Base-by-base conservation (phyloP, 2,888 invertebrate species). In the Cecidostiba fungosa region DNA sequence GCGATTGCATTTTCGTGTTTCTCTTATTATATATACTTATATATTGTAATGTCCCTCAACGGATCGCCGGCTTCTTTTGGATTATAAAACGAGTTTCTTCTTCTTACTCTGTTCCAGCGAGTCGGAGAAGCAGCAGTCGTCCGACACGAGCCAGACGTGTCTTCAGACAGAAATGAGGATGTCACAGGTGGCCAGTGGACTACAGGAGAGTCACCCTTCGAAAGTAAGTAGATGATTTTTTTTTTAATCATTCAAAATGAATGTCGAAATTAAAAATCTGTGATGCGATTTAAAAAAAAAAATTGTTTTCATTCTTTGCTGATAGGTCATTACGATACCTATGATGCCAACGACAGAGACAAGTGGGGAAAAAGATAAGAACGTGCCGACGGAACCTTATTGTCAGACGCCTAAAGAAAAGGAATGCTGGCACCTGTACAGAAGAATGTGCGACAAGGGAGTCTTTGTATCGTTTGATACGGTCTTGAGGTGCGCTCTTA, bases 341-440 rank as follows among this genome's bases (percentile, higher is more conserved):
- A 12, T 39, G 19, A 59, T 73, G 43, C 29, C 81, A 50, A 77
- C 50, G 32, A 26, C 85, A 77, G 89, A 87, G 80, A 19, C 87
- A 6, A 88, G 78, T 54, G 39, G 69, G 43, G 88, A 88, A 43
- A 86, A 88, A 10, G 84, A 87, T 2, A 85, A 81, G 79, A 85
- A 92, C 90, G 14, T 90, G 87, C 88, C 92, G 50, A 84, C 91
- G 36, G 94, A 94, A n/a, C 94, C 94, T 0, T 93, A 94, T 82
- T 94, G 95, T 86, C 94, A 94, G 87, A 94, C 94, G 19, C 92
- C 93, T 0, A 95, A 95, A 90, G 95, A 95, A 88, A 94, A 94
- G 78, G 95, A 96, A 91, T 96, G 96, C 90, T 96, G 96, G 96
- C 95, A 95, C 85, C 93, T 96, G 87, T 96, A 95, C 89, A 94